Evolutionary conservation across 2,888 invertebrate species (phyloP).

Genomic region (Limenitis arthemis): DNA sequence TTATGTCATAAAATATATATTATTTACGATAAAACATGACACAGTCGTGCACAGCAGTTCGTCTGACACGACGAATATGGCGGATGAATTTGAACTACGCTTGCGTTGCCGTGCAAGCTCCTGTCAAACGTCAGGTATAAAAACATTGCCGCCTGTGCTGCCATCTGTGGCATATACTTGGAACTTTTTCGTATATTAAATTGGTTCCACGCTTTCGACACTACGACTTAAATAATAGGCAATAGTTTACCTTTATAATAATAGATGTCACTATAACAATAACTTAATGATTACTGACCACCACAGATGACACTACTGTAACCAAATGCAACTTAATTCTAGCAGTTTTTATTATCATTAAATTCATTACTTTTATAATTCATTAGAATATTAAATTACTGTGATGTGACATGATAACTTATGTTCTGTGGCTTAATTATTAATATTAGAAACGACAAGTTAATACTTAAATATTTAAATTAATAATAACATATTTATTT

Average conservation of each 20-base stretch:
- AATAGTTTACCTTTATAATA: background rate
- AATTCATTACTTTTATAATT: no score
- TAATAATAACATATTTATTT: no score
- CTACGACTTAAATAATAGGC: background rate
- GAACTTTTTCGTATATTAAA: conserved; percentile 29
- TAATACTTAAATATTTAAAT: no score
- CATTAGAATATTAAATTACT: no score
- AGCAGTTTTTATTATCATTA: no score
- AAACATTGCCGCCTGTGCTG: conserved; percentile 39
- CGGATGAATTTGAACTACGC: conserved; percentile 71
- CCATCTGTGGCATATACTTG: conserved; percentile 35
- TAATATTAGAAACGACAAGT: no score
- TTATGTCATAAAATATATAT: conserved; percentile 55
- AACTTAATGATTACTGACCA: background rate
- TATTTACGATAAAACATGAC: conserved; percentile 67
- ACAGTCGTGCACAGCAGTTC: conserved; percentile 66
- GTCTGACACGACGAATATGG: conserved; percentile 71
- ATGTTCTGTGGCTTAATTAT: conserved; percentile 32
- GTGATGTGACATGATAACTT: no score
- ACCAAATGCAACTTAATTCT: no score
- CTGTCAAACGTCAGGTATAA: conserved; percentile 40
- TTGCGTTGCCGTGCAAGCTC: conserved; percentile 46
- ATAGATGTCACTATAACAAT: conserved; percentile 10
- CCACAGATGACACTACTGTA: background rate
- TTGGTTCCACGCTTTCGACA: conserved; percentile 25